Base-by-base conservation (phyloP, 2,113 vertebrate species). In the Corythaeola cristata region DNA sequence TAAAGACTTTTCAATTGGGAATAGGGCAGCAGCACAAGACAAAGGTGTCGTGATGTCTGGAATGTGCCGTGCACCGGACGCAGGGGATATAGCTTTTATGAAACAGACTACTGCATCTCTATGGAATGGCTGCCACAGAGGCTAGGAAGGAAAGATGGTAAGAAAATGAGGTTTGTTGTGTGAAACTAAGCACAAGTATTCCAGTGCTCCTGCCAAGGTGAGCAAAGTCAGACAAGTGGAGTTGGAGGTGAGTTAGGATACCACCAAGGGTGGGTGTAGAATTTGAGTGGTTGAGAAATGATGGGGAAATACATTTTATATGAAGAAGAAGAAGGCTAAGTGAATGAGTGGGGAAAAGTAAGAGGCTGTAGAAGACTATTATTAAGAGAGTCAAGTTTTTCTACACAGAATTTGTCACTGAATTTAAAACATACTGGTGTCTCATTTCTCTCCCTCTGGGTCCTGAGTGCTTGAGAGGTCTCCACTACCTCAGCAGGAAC, bases 41-140 rank as follows among this genome's bases (percentile, higher is more conserved):
- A 18, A 64, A 63, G 6, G 7, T 50, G 5, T 18, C 0, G 0
- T n/a, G 24, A 15, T 19, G 6, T 19, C 15, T 76, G 32, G 23
- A 33, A 69, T 9, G 13, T 35, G 39, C 32, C 45, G 26, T 45
- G 35, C 22, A 75, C 53, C 13, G 39, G 39, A 24, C 32, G 59
- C 18, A 37, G 5, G 19, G 2, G 18, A n/a, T 24, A 28, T 8
- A 12, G 13, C 26, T 87, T 39, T 63, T 27, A 30, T 63, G 14
- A 63, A 59, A 55, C 12, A 32, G 24, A 6, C 11, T 64, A 21
- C 39, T 83, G 10, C 30, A 62, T 27, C 44, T 60, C 27, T 62
- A 10, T 5, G 26, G 45, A 85, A 71, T 19, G 35, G 11, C 30
- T 68, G 49, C 53, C 15, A 39, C 30, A 69, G 50, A 69, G 27